Conservation (phyloP, 2,888 invertebrate species). For the Drepana falcataria region DNA sequence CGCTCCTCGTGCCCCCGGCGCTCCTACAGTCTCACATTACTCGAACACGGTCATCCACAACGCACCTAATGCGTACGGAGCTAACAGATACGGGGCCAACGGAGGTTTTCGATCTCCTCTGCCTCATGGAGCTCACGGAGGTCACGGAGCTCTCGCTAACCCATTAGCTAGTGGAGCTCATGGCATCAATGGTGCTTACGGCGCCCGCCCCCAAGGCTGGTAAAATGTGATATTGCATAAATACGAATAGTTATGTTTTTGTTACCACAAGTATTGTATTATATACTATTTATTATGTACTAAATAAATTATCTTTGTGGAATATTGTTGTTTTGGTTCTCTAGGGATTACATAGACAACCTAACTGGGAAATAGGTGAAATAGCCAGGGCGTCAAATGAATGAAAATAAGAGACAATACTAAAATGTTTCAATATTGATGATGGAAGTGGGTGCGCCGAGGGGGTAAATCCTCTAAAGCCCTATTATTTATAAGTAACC, state of each 20-base stretch:
- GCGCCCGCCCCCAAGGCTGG: neutral
- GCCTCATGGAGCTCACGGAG: conserved; percentile 4
- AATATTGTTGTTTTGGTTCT: neutral
- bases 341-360: no score
- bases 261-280: neutral
- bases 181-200: neutral
- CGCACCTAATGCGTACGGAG: conserved; percentile 19
- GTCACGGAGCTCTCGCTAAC: conserved; percentile 2
- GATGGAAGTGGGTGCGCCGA: no score
- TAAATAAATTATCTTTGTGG: neutral
- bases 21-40: conserved; percentile 22
- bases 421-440: no score
- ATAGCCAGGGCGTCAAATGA: no score
- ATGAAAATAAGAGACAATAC: no score
- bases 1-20: conserved; percentile 11
- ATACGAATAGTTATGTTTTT: neutral
- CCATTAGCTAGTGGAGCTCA: no score
- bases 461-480: no score
- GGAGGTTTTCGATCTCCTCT: conserved; percentile 12
- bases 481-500: no score
- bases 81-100: conserved; percentile 10
- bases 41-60: conserved; percentile 25
- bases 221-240: neutral
- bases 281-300: neutral
- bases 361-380: no score